Conservation (phyloP, 2,888 invertebrate genomes). For the Coelopa pilipes region DNA sequence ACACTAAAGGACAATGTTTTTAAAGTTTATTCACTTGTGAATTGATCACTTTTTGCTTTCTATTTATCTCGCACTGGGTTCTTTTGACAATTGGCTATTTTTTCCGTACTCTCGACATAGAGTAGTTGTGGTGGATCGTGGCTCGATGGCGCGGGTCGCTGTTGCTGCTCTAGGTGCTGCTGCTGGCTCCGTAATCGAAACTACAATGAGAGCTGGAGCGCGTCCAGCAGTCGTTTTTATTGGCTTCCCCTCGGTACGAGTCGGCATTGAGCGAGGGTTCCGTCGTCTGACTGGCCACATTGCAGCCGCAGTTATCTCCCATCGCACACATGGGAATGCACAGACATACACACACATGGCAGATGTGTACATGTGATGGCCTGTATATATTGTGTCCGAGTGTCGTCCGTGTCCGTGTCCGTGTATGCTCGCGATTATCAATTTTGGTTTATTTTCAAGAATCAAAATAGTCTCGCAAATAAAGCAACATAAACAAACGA, state of each 20-base stretch:
- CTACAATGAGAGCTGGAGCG: conserved; percentile 8
- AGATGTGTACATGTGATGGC: too few relatives aligned
- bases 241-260: background rate
- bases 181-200: background rate
- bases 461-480: too few relatives aligned
- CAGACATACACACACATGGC: too few relatives aligned
- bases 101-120: background rate
- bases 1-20: too few relatives aligned
- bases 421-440: too few relatives aligned
- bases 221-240: conserved; percentile 1
- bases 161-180: background rate
- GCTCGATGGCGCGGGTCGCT: background rate
- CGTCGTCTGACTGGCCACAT: background rate
- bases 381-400: too few relatives aligned
- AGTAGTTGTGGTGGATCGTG: background rate
- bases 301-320: background rate
- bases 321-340: too few relatives aligned
- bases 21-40: too few relatives aligned
- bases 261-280: background rate
- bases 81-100: background rate
- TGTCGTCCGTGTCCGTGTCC: too few relatives aligned
- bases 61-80: background rate
- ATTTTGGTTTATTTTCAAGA: too few relatives aligned
- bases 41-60: background rate
- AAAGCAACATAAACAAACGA: too few relatives aligned